Evolutionary conservation across 2,888 invertebrate genomes (phyloP).

Genomic region (Drosophila stalkeri): DNA sequence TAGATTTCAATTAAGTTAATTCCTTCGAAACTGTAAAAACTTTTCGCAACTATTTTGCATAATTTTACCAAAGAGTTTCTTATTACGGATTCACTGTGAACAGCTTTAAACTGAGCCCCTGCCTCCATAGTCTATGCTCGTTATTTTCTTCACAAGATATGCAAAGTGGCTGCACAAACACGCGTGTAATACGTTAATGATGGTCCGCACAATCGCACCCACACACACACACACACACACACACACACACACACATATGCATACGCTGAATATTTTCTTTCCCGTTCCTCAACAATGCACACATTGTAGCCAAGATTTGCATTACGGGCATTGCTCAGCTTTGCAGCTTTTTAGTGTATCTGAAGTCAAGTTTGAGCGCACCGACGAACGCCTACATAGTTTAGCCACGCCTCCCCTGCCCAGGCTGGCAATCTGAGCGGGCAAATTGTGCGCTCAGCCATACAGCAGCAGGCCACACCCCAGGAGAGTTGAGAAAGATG

Average conservation of each 20-base stretch:
- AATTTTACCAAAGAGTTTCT: constrained; percentile 19
- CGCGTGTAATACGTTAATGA: constrained; percentile 74
- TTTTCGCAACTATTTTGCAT: background rate
- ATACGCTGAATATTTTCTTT: constrained; percentile 5
- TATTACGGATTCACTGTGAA: constrained; percentile 20
- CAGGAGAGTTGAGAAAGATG: constrained; percentile 1
- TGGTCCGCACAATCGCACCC: constrained; percentile 36
- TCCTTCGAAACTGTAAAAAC: background rate
- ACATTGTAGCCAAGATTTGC: constrained; percentile 74
- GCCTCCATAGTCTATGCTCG: background rate
- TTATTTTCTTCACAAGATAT: constrained; percentile 34
- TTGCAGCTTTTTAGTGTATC: constrained; percentile 37
- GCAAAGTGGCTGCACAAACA: constrained; percentile 72
- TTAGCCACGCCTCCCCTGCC: background rate
- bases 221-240: constrained; percentile 9
- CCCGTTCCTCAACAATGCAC: constrained; percentile 39
- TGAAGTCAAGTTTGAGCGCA: constrained; percentile 48
- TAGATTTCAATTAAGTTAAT: constrained; percentile 3
- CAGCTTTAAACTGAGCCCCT: constrained; percentile 26
- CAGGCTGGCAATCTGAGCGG: constrained; percentile 63
- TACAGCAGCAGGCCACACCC: constrained; percentile 23
- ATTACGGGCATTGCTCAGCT: constrained; percentile 72
- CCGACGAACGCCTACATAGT: constrained; percentile 36
- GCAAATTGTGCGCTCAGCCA: constrained; percentile 76
- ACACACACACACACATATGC: constrained; percentile 3